phyloP scores from a whole-genome alignment of 2,113 vertebrate genomes.

The Xiphophorus maculatus region DNA sequence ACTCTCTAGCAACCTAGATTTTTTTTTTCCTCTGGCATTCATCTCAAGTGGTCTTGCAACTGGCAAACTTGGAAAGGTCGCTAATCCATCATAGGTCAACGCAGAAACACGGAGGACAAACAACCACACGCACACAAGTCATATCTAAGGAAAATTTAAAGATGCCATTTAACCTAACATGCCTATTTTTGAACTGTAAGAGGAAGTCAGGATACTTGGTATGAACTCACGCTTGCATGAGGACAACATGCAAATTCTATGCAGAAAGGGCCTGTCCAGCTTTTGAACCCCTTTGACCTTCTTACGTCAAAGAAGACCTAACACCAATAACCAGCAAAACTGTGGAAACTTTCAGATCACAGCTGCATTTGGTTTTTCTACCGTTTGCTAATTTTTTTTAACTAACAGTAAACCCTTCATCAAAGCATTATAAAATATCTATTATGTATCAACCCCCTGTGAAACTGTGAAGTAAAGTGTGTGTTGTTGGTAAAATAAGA shows the following conservation, averaged over 20 bases:
- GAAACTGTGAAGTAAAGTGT: neutral
- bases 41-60: neutral
- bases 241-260: neutral
- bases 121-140: neutral
- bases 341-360: neutral
- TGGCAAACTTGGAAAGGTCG: neutral
- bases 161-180: neutral
- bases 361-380: neutral
- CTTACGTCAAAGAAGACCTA: neutral
- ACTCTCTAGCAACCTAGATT: neutral
- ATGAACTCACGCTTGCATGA: neutral
- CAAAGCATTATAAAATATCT: neutral
- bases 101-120: neutral
- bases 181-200: neutral
- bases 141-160: neutral
- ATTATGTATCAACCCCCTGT: neutral
- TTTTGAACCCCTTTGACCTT: neutral
- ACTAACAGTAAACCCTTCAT: neutral
- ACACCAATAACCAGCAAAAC: neutral
- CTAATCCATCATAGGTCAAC: neutral
- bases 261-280: neutral
- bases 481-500: neutral
- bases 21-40: neutral
- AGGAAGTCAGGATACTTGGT: neutral
- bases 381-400: neutral